Base-by-base conservation (phyloP, 2,888 invertebrate genomes). In the Callyntrura sp. region DNA sequence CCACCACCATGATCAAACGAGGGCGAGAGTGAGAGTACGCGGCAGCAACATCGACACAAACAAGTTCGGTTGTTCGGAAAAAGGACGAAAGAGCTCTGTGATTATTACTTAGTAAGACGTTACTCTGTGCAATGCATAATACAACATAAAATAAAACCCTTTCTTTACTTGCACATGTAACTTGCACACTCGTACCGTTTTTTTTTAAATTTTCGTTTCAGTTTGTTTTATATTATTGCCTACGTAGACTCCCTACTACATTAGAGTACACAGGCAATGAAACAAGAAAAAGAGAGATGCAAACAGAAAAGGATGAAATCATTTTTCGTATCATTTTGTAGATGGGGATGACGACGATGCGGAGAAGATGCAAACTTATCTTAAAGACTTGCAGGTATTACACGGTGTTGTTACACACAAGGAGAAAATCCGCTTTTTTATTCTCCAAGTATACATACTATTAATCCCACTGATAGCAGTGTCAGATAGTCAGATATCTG, bases 381-480 rank as follows among this genome's bases (percentile, higher is more conserved):
- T 79, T 17, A 2, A 78, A 78, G 25, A 55, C 76, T 85, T 45
- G 57, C 70, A 84, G 84, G 73, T 57, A 84, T 84, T 70, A 62
- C 43, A 28, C 51, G 14, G 2, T 35, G 35, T 35, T 25, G 14
- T 23, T 73, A 51, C 43, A 62, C 25, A 76, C 35, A 76, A 65
- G 43, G 79, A 79, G 79, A 86, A 79, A 86, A 86, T 86, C 86
- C 65, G 65, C 55, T 86, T 86, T 86, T 86, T 86, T n/a, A n/a
- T 79, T 25, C 35, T 86, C 62, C 28, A n/a, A 35, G 57, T 57
- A 73, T 43, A 51, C 20, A 68, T 23, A 25, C n/a, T 78, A 65
- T 86, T 86, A 86, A 86, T 86, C 79, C 60, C 55, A 23, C 79
- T 79, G 86, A 86, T 86, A 86, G 51, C 51, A 14, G 9, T 68